Base-by-base conservation (phyloP, 1,140 invertebrate genomes). In the Formica exsecta region DNA sequence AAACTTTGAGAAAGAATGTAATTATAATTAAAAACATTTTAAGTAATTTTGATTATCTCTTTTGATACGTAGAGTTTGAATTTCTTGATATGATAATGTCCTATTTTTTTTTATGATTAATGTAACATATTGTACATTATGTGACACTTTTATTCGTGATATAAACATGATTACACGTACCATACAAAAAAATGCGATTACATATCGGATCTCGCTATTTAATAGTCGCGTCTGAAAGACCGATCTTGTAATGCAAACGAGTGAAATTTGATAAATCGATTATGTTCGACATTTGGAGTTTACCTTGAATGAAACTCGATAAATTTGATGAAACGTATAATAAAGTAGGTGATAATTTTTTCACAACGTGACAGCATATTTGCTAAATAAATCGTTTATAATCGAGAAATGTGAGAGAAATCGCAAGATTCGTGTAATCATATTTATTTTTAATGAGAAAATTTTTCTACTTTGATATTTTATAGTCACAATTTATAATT, bases 291-390 rank as follows among this genome's bases (percentile, higher is more conserved):
- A 16, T 22, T 22, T 65, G 7, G 38, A 62, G 38, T 59, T 66
- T 29, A 64, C 62, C 36, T 81, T 65, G 54, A 61, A 74, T 48
- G 11, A 81, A 68, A 76, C 64, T 48, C 36, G 62, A 32, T 6
- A 86, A 89, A 81, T 76, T 85, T 57, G 32, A 7, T 25, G 25
- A 68, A 61, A 54, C 44, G 19, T 48, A 44, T 41, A 54, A 86
- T 71, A 19, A 66, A 22, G 19, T 22, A 71, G 36, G 7, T 48
- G 41, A 44, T 64, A 64, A 73, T n/a, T 13, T 16, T 2, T 2
- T 3, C 38, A 32, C 16, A 71, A 71, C 22, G 3, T 48, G 29
- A 79, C 16, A 51, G 8, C 25, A 3, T 65, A 4, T 54, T 22
- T 22, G 3, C 1, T 2, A 54, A 51, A 29, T 66, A 29, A 48